Percentiles rank a stretch among this genome's conserved stretches.
Evolutionary conservation across 1,140 invertebrate genomes (phyloP).

Genomic region (Cyrtorhinus lividipennis): DNA sequence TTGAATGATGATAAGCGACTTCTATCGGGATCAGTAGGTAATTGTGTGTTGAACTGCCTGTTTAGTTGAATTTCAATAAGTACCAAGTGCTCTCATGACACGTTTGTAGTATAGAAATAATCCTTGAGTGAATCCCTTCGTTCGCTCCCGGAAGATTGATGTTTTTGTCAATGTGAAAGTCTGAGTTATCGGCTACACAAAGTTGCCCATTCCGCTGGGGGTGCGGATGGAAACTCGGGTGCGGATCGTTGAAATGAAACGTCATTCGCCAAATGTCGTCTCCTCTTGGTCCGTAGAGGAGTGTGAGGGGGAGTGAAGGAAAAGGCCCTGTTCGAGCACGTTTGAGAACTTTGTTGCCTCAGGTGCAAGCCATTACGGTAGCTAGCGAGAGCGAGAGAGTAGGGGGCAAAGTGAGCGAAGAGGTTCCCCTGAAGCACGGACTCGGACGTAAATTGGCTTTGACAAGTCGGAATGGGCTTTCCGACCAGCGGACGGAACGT

Average conservation of each 20-base stretch:
- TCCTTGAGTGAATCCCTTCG: no score
- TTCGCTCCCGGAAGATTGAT: no score
- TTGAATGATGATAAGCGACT: no score
- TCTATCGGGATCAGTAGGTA: no score
- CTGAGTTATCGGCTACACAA: neutral
- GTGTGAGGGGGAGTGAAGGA: neutral
- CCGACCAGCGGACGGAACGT: neutral
- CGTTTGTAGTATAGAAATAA: no score
- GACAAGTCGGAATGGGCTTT: neutral
- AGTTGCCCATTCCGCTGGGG: neutral
- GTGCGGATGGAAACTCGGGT: neutral
- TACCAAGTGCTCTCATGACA: no score
- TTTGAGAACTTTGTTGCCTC: neutral
- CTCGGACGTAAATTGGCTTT: neutral
- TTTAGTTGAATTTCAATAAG: no score
- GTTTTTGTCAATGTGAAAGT: no score
- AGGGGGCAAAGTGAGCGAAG: neutral
- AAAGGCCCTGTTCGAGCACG: neutral
- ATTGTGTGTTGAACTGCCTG: no score
- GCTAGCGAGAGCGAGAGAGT: neutral
- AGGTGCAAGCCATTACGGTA: neutral
- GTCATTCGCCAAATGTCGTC: neutral
- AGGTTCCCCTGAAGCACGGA: neutral
- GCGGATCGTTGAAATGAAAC: neutral
- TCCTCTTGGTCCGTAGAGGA: neutral